These are phyloP conservation scores for Eretmocerus hayati DNA, from an alignment of 2,888 invertebrate species.

Conservation along the genomic window DNA sequence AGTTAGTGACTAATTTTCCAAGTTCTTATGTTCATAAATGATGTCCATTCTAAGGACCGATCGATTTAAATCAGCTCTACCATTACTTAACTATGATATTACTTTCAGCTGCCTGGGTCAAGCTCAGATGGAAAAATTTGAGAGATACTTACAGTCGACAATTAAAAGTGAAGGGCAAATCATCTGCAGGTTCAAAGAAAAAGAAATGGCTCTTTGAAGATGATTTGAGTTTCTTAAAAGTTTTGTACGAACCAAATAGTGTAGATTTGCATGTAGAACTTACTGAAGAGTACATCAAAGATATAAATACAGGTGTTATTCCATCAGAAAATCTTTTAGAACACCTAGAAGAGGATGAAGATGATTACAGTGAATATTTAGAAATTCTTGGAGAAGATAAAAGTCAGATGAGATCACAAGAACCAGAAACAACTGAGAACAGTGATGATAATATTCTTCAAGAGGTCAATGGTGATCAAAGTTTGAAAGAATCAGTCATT, in stretches of 20 bases:
- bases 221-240: constrained; percentile 39
- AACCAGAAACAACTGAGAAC: constrained; percentile 1
- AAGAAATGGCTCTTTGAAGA: constrained; percentile 45
- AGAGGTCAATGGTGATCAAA: neutral
- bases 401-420: constrained; percentile 5
- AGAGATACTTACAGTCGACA: constrained; percentile 43
- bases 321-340: constrained; percentile 38
- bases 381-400: constrained; percentile 35
- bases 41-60: no score
- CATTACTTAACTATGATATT: no score
- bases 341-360: constrained; percentile 37
- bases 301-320: constrained; percentile 35
- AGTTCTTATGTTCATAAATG: no score
- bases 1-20: no score
- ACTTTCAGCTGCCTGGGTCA: constrained; percentile 39
- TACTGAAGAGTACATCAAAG: constrained; percentile 39
- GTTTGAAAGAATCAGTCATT: constrained; percentile 24
- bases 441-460: constrained; percentile 8
- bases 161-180: constrained; percentile 40
- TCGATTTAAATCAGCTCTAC: no score
- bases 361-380: constrained; percentile 40
- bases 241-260: constrained; percentile 41
- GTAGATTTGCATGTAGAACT: constrained; percentile 37
- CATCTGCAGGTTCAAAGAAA: constrained; percentile 36
- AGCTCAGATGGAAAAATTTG: constrained; percentile 42